phyloP scores from a whole-genome alignment of 2,113 vertebrate genomes.

The Phodopus roborovskii region DNA sequence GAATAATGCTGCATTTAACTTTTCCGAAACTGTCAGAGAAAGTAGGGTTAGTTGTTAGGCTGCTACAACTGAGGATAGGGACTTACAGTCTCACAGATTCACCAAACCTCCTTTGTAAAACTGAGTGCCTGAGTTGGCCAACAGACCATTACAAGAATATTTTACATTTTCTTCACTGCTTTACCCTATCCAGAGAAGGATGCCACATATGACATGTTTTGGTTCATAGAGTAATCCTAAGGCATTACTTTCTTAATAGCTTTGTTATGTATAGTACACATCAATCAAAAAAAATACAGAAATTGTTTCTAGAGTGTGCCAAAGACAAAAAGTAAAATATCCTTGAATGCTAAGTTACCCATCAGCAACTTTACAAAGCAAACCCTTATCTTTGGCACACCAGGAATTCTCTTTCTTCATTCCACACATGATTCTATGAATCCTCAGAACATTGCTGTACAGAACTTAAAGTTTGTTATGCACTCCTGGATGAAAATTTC shows the following conservation, averaged over 20 bases:
- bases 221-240: neutral
- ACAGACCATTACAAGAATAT: neutral
- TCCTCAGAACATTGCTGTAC: neutral
- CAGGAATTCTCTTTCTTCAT: neutral
- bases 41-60: neutral
- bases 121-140: neutral
- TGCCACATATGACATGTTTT: neutral
- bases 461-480: neutral
- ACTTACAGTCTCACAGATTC: neutral
- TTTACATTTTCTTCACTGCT: neutral
- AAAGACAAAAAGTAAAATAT: neutral
- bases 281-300: neutral
- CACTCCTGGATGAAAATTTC: neutral
- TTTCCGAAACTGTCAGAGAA: neutral
- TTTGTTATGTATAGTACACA: neutral
- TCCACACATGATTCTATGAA: neutral
- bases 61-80: neutral
- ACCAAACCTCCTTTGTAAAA: too few species aligned
- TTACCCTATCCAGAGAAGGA: neutral
- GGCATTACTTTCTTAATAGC: neutral
- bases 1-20: neutral
- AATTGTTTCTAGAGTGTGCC: neutral
- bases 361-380: neutral
- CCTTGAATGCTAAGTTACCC: neutral
- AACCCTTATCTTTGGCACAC: accelerated